phyloP scores from a whole-genome alignment of 2,888 invertebrate species.

The Patella ulyssiponensis region DNA sequence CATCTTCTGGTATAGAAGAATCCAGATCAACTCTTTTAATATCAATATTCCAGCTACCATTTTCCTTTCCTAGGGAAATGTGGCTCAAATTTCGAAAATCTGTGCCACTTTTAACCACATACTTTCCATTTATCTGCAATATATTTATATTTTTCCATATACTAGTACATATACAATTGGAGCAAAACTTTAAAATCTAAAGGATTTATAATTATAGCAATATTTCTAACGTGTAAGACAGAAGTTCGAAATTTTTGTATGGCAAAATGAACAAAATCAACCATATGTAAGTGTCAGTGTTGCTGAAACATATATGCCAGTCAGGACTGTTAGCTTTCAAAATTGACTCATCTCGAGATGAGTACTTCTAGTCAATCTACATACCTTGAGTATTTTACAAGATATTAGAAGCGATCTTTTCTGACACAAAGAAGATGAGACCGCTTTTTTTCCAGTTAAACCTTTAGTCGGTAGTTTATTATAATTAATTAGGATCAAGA shows the following conservation, averaged over 20 bases:
- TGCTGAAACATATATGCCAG: too few relatives aligned
- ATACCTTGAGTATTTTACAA: too few relatives aligned
- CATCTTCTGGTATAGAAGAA: constrained; percentile 78
- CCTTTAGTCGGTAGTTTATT: too few relatives aligned
- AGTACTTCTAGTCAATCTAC: too few relatives aligned
- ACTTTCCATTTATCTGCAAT: constrained; percentile 82
- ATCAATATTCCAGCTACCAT: constrained; percentile 74
- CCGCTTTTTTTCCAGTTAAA: too few relatives aligned
- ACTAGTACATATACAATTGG: not conserved
- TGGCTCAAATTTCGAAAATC: constrained; percentile 91
- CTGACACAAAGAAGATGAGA: too few relatives aligned
- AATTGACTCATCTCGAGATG: too few relatives aligned
- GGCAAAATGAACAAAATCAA: not conserved
- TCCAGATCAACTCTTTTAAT: constrained; percentile 81
- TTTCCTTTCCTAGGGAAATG: constrained; percentile 80
- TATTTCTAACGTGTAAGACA: not conserved
- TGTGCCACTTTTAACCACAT: constrained; percentile 90
- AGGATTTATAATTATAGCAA: not conserved
- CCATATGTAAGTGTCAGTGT: too few relatives aligned
- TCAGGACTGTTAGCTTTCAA: too few relatives aligned
- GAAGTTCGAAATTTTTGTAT: not conserved
- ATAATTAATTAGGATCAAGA: too few relatives aligned
- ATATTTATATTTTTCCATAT: not conserved
- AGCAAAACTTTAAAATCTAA: not conserved
- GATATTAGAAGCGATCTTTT: too few relatives aligned